Percentiles rank a stretch among this genome's conserved stretches.
These are phyloP conservation scores for Lasioglossum leucozonium DNA, from an alignment of 2,888 invertebrate species.

Conservation along the genomic window DNA sequence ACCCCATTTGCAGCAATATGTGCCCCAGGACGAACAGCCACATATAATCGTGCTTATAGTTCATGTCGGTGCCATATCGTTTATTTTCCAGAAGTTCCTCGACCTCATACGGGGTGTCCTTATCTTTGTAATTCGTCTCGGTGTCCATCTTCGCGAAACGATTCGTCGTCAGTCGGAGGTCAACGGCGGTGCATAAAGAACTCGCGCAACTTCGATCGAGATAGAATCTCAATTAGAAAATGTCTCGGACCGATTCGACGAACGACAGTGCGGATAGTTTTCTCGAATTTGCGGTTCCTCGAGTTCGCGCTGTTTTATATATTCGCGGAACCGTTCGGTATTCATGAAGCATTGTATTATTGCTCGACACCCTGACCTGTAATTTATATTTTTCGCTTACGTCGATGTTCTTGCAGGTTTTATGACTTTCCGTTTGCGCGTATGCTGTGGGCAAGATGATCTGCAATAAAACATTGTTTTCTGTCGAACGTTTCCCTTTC, in stretches of 20 bases:
- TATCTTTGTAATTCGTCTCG: not conserved
- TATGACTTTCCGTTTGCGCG: too few relatives aligned
- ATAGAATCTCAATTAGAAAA: too few relatives aligned
- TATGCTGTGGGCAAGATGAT: not conserved
- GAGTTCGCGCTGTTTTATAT: not conserved
- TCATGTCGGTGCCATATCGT: constrained; percentile 51
- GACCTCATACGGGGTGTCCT: constrained; percentile 26
- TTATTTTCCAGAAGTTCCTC: constrained; percentile 16
- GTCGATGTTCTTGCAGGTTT: too few relatives aligned
- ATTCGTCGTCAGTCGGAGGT: not conserved
- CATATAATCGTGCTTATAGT: constrained; percentile 56
- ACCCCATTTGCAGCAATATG: constrained; percentile 24
- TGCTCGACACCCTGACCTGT: not conserved
- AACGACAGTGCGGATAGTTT: not conserved
- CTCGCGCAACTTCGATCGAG: too few relatives aligned
- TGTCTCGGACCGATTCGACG: not conserved
- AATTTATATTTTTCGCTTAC: not conserved
- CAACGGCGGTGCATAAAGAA: not conserved
- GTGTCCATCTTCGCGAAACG: constrained; percentile 15
- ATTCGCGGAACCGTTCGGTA: not conserved
- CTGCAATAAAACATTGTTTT: not conserved
- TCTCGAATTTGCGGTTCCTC: not conserved
- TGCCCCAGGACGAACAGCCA: too few relatives aligned
- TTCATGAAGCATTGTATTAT: not conserved
- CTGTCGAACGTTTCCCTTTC: not conserved